Percentiles rank a stretch among this genome's conserved stretches.
phyloP scores from a whole-genome alignment of 2,113 vertebrate species.

The Tichodroma muraria region DNA sequence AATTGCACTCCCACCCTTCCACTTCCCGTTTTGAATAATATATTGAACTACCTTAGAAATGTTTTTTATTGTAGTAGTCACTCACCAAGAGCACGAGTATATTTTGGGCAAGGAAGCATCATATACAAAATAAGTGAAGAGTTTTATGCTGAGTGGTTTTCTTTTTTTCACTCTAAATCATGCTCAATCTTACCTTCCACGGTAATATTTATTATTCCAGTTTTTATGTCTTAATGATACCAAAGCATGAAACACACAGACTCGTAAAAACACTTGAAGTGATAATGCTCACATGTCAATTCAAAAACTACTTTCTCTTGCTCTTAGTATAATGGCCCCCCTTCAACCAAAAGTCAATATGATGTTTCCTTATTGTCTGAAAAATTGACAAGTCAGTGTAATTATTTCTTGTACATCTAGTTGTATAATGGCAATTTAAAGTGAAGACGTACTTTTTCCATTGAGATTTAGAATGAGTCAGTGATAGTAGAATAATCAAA shows the following conservation, averaged over 20 bases:
- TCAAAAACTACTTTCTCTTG: background rate
- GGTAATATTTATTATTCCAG: fast-evolving
- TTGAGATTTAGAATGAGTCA: background rate
- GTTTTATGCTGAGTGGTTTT: background rate
- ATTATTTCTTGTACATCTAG: background rate
- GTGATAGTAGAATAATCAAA: background rate
- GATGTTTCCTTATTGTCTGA: background rate
- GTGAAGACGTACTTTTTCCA: background rate
- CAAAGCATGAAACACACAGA: background rate
- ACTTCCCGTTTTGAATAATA: background rate
- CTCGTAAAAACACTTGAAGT: background rate
- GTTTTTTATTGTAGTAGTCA: background rate
- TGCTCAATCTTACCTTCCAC: background rate
- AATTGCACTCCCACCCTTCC: fast-evolving
- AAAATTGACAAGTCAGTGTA: background rate
- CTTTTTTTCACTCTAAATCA: background rate
- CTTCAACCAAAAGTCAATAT: background rate
- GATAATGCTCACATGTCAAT: background rate
- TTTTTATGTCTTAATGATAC: background rate
- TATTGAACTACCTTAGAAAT: background rate
- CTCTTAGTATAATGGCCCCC: background rate
- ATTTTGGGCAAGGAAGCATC: background rate
- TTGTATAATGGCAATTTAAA: background rate
- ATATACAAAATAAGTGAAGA: background rate
- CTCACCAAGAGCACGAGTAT: background rate